Evolutionary conservation across 2,888 invertebrate species (phyloP), one percentile per base, ranked within the genome.

Genomic region (Lepidochitona cinerea): DNA sequence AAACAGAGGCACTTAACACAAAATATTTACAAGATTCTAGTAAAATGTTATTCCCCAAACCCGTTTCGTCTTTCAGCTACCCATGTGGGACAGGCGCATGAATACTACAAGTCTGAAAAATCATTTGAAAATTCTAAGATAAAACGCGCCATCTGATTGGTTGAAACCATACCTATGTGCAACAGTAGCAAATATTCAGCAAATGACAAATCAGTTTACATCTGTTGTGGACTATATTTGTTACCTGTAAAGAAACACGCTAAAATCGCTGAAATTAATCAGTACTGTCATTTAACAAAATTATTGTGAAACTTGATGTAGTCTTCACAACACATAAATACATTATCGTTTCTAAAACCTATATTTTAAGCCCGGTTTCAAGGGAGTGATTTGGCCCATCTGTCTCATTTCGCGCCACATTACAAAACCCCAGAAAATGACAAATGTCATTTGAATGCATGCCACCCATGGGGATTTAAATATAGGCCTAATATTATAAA

Each of bases 61-160:
- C 59, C 59, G 59, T 59, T 59, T 59, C 59, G 12, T 59, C 59
- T 59, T 2, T 59, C 49, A 49, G 59, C 59, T 59, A 23, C 32
- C 59, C 59, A 59, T 59, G 59, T 59, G 59, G 59, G 59, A 59
- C 59, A 32, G 59, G 59, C 23, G 59, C 29, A 59, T 29, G 23
- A 59, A 29, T 26, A 14, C 23, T 59, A 29, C 59, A 59, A 23
- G 29, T 59, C 3, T 59, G 23, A 23, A 29, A 23, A 23, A 29
- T 23, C 26, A 18, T 59, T 29, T 59, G 7, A 59, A 29, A 59
- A 18, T 14, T 2, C 18, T 29, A 26, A 4, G 23, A 14, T 29
- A 59, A 4, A 7, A 59, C 7, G 29, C 23, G 12, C 26, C 26
- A 4, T 29, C 29, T 32, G 3, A 59, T 59, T 59, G 59, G 59